phyloP scores from a whole-genome alignment of 2,113 vertebrate species.

The Aphelocoma coerulescens region DNA sequence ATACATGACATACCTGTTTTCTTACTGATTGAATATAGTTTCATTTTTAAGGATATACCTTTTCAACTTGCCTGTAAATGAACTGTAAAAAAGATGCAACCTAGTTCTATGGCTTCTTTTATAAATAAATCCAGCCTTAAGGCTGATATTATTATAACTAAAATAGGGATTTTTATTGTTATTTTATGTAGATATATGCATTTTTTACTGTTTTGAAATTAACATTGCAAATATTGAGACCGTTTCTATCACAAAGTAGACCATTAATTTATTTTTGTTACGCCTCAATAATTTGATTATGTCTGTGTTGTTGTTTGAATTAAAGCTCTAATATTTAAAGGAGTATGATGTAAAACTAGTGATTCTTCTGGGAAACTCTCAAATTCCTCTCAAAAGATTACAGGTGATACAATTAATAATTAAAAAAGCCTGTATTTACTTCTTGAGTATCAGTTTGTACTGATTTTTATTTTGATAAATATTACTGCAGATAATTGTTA shows the following conservation, averaged over 20 bases:
- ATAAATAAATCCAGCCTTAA: conserved; percentile 4
- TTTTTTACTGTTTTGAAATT: conserved; percentile 20
- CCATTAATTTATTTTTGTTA: conserved; percentile 29
- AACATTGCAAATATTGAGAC: conserved; percentile 35
- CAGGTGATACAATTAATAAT: not conserved
- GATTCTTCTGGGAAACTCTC: not conserved
- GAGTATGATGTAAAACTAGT: not conserved
- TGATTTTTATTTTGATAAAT: not conserved
- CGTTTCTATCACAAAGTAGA: conserved; percentile 7
- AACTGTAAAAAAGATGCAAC: not conserved
- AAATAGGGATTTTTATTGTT: not conserved
- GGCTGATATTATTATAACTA: not conserved
- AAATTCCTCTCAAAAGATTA: not conserved
- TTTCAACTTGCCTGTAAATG: not conserved
- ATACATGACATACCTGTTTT: not conserved
- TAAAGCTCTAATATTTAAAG: conserved; percentile 11
- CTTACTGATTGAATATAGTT: not conserved
- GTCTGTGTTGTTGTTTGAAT: conserved; percentile 32
- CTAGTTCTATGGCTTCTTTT: not conserved
- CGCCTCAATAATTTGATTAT: conserved; percentile 46
- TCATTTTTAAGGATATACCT: not conserved
- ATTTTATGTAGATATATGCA: conserved; percentile 10
- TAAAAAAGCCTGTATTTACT: not conserved
- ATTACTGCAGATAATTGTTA: not conserved
- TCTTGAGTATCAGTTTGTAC: not conserved